A percentile compares a stretch with the other conserved stretches of the same genome.
Conservation (phyloP, 2,113 vertebrate species). For the Rafetus swinhoei region DNA sequence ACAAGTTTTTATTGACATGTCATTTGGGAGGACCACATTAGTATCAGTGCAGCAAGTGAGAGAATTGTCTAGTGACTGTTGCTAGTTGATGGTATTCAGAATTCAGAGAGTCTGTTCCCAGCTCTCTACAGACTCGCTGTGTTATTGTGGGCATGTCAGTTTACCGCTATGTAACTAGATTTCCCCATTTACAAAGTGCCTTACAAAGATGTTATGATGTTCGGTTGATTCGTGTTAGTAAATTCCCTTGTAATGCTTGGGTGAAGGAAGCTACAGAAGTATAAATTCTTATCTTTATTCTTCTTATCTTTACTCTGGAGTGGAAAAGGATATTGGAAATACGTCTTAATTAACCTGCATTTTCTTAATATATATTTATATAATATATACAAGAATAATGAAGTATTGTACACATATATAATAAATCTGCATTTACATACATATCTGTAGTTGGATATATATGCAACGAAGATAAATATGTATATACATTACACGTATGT, state of each 20-base stretch:
- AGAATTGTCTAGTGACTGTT: neutral
- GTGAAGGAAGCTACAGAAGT: slow-evolving; percentile 21
- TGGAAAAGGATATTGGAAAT: slow-evolving; percentile 50
- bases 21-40: neutral
- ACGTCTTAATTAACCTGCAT: slow-evolving; percentile 63
- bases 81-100: neutral
- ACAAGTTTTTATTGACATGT: rapidly evolving
- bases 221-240: slow-evolving; percentile 3
- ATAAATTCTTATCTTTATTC: slow-evolving; percentile 52
- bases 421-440: neutral
- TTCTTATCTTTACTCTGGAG: slow-evolving; percentile 22
- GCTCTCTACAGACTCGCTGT: neutral
- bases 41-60: neutral
- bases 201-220: neutral
- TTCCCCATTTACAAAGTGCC: neutral
- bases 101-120: neutral
- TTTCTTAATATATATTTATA: slow-evolving; percentile 66
- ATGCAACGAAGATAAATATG: slow-evolving; percentile 19
- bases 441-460: slow-evolving; percentile 36
- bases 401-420: neutral
- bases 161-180: neutral
- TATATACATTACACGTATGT: slow-evolving; percentile 27
- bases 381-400: neutral
- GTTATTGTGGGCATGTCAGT: neutral
- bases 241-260: slow-evolving; percentile 23